Evolutionary conservation across 2,888 invertebrate genomes (phyloP).

Genomic region (Homarus gammarus): DNA sequence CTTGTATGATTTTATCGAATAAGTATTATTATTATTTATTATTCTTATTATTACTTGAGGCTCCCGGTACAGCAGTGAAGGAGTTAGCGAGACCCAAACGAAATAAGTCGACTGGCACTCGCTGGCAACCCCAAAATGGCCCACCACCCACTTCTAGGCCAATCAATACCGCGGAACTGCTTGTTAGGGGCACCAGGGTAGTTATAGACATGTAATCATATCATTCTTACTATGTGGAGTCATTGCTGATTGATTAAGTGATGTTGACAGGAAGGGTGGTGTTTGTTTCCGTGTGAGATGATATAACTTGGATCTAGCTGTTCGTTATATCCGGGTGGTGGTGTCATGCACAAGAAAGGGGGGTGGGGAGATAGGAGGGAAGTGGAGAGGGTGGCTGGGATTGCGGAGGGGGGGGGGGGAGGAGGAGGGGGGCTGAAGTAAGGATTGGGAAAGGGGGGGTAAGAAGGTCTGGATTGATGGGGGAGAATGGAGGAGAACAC

Average conservation of each 20-base stretch:
- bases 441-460: too few species aligned
- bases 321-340: constrained; percentile 6
- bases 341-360: constrained; percentile 21
- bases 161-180: constrained; percentile 25
- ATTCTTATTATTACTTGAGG: too few species aligned
- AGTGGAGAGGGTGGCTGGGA: not conserved
- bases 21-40: too few species aligned
- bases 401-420: not conserved
- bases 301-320: not conserved
- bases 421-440: too few species aligned
- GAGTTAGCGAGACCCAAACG: not conserved
- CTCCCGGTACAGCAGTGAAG: too few species aligned
- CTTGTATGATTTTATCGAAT: too few species aligned
- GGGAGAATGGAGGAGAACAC: not conserved
- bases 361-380: not conserved
- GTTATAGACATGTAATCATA: too few species aligned
- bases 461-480: not conserved
- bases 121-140: constrained; percentile 26
- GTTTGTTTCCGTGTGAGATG: not conserved
- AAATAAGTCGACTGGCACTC: not conserved
- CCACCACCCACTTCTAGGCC: not conserved
- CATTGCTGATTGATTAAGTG: not conserved
- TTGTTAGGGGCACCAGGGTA: not conserved
- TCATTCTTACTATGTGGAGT: too few species aligned
- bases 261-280: not conserved